Percentiles rank a stretch among this genome's conserved stretches.
These are phyloP conservation scores for Chymomyza costata DNA, from an alignment of 1,140 invertebrate genomes.

Conservation along the genomic window DNA sequence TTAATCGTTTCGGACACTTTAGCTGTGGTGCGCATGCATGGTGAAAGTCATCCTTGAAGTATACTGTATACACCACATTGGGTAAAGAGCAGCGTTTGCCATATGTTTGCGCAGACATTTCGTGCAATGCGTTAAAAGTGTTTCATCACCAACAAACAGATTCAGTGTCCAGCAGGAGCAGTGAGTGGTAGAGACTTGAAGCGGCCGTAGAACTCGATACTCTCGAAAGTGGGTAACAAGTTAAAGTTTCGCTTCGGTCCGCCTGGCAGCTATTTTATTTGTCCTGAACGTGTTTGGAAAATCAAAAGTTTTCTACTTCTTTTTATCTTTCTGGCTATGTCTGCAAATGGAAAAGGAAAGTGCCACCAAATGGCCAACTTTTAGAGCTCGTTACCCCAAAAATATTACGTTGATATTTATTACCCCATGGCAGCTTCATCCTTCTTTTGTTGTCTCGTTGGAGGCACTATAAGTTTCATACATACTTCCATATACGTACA, in stretches of 20 bases:
- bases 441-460: no score
- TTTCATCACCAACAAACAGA: no score
- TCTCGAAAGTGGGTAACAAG: constrained; percentile 16
- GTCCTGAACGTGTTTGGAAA: constrained; percentile 62
- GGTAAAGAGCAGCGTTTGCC: no score
- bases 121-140: constrained; percentile 19
- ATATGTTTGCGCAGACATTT: constrained; percentile 47
- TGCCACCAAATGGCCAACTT: constrained; percentile 38
- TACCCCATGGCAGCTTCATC: constrained; percentile 22
- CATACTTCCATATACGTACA: constrained; percentile 31
- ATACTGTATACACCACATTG: no score
- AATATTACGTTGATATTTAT: constrained; percentile 41
- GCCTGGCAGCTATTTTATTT: constrained; percentile 57
- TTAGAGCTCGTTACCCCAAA: constrained; percentile 21
- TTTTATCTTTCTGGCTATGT: constrained; percentile 2
- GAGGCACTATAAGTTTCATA: constrained; percentile 3
- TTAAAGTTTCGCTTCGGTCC: constrained; percentile 29
- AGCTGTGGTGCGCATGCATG: constrained; percentile 39
- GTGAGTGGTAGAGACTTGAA: no score
- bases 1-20: constrained; percentile 53
- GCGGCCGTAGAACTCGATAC: constrained; percentile 34
- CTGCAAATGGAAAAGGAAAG: constrained; percentile 51
- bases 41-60: constrained; percentile 2
- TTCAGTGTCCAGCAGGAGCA: no score
- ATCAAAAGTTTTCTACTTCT: constrained; percentile 60